Base-by-base conservation (phyloP, 2,888 invertebrate species). In the Tiphia femorata region DNA sequence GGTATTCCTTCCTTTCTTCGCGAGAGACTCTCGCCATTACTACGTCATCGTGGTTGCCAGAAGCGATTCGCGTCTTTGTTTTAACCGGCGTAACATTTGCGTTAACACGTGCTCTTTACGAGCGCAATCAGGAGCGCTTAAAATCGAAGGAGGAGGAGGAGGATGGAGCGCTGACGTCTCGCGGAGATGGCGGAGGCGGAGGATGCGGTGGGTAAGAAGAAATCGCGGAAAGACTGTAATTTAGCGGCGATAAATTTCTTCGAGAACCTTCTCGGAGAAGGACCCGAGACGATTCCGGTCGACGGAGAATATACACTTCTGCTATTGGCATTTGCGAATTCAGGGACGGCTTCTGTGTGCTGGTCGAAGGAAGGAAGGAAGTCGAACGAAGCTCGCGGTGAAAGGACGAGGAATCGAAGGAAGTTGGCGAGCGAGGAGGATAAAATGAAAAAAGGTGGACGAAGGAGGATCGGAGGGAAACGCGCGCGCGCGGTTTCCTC, bases 91-190 rank as follows among this genome's bases (percentile, higher is more conserved):
- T 58, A 53, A 60, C 35, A 50, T 50, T 35, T 19, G 46, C 58
- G 55, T 56, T 67, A 60, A 67, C 59, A 58, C 64, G 58, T 51
- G 44, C 60, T 43, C 46, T 56, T 67, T 60, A 65, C 51, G 57
- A 62, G 53, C 50, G 50, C 49, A 52, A 67, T 60, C 58, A 54
- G 23, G 38, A 42, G 16, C 33, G 46, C 47, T 43, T 46, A 38
- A n/a, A 35, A 20, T 6, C 23, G 23, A 12, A 14, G 19, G 19
- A 19, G 17, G 19, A 37, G n/a, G 17, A 19, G 16, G 12, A 33
- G n/a, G 23, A 12, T 21, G 21, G 6, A n/a, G 2, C n/a, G 40
- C 19, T 8, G 3, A 2, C 12, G 14, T 7, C 42, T 4, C 25
- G 16, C 25, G 16, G 33, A 5, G 17, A 2, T 8, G 3, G 17